Evolutionary conservation across 2,888 invertebrate genomes (phyloP).

Genomic region (Megamerina dolium): DNA sequence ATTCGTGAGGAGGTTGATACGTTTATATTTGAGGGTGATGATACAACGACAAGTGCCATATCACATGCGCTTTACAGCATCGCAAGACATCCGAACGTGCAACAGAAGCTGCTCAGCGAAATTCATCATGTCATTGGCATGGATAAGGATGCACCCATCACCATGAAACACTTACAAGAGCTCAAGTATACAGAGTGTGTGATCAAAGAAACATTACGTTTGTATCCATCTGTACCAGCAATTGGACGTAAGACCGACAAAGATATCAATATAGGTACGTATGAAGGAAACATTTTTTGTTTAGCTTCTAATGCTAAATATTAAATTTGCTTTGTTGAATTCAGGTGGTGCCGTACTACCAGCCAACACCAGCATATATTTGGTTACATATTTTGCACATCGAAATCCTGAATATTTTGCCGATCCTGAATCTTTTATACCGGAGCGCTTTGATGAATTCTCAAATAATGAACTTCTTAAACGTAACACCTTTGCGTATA

Average conservation of each 20-base stretch:
- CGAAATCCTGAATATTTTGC: constrained; percentile 30
- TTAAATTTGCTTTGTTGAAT: neutral
- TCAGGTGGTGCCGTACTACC: constrained; percentile 22
- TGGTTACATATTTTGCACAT: constrained; percentile 27
- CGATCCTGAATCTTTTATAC: constrained; percentile 33
- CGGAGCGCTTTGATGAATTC: constrained; percentile 49
- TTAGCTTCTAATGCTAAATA: neutral
- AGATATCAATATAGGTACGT: constrained; percentile 52
- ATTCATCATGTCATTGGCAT: constrained; percentile 29
- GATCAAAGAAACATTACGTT: constrained; percentile 59
- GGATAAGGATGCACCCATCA: constrained; percentile 22
- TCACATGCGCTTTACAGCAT: constrained; percentile 32
- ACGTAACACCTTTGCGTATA: constrained; percentile 29
- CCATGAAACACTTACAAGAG: constrained; percentile 23
- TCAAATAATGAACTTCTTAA: too few relatives aligned
- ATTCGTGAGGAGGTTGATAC: constrained; percentile 65
- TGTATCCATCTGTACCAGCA: constrained; percentile 61
- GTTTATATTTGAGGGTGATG: constrained; percentile 45
- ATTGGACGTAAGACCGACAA: constrained; percentile 54
- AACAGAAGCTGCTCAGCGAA: constrained; percentile 30
- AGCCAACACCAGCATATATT: constrained; percentile 30
- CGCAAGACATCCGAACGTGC: constrained; percentile 31
- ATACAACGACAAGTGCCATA: constrained; percentile 38
- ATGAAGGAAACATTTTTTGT: neutral
- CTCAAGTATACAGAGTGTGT: constrained; percentile 55